A percentile compares a stretch with the other conserved stretches of the same genome.
phyloP scores from a whole-genome alignment of 2,888 invertebrate genomes.

The Hyles lineata region DNA sequence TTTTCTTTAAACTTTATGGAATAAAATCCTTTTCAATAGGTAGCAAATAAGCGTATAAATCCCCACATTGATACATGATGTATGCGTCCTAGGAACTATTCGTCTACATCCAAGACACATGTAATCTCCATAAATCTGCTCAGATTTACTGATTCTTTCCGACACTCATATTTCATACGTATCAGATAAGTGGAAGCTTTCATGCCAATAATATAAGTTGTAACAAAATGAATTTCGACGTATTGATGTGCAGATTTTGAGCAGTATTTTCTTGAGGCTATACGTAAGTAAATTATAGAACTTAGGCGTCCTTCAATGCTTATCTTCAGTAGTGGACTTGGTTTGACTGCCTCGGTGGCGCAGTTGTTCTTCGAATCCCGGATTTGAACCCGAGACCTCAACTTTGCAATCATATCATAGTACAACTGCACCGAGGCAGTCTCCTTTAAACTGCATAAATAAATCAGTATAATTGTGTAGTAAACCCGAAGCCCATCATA shows the following conservation, averaged over 20 bases:
- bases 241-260: not conserved
- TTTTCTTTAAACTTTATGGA: not conserved
- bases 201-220: not conserved
- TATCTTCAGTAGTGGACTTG: no score
- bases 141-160: constrained; percentile 23
- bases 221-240: not conserved
- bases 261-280: not conserved
- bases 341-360: no score
- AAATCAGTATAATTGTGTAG: no score
- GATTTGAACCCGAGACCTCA: no score
- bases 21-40: not conserved
- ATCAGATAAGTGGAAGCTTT: constrained; percentile 17
- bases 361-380: no score
- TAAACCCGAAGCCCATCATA: no score
- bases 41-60: not conserved
- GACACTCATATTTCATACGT: constrained; percentile 18
- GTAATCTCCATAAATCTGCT: constrained; percentile 21
- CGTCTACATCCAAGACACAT: constrained; percentile 29
- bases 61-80: constrained; percentile 16
- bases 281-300: not conserved
- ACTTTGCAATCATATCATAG: no score
- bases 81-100: constrained; percentile 29
- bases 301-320: no score
- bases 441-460: no score
- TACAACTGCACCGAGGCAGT: no score